These are phyloP conservation scores for Phyllotis vaccarum DNA, from an alignment of 2,797 vertebrate species.

Conservation along the genomic window DNA sequence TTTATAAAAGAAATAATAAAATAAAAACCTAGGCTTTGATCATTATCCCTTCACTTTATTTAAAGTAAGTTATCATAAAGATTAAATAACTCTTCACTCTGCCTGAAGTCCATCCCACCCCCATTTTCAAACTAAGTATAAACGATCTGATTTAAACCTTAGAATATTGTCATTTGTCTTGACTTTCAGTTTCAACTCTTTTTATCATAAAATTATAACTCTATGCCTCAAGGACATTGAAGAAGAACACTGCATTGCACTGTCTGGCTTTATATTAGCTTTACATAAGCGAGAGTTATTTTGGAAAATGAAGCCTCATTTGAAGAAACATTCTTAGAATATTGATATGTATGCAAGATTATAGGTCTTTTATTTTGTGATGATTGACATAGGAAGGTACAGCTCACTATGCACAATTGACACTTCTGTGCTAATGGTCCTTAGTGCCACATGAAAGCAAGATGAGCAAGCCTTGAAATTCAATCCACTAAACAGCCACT, in stretches of 20 bases:
- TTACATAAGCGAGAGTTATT: background rate
- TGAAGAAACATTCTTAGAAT: background rate
- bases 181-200: background rate
- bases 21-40: no score
- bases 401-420: background rate
- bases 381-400: background rate
- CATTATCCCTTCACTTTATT: background rate
- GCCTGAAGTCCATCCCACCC: background rate
- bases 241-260: background rate
- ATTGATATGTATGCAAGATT: background rate
- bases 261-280: background rate
- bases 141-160: background rate
- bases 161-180: background rate
- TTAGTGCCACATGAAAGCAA: background rate
- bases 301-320: background rate
- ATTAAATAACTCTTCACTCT: background rate
- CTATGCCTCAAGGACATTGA: background rate
- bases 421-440: background rate
- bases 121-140: background rate
- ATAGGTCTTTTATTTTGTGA: background rate
- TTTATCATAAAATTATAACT: conserved; percentile 4
- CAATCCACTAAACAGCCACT: no score
- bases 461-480: background rate
- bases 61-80: background rate
- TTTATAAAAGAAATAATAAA: no score